phyloP scores from a whole-genome alignment of 2,113 vertebrate species.

The Carlito syrichta region DNA sequence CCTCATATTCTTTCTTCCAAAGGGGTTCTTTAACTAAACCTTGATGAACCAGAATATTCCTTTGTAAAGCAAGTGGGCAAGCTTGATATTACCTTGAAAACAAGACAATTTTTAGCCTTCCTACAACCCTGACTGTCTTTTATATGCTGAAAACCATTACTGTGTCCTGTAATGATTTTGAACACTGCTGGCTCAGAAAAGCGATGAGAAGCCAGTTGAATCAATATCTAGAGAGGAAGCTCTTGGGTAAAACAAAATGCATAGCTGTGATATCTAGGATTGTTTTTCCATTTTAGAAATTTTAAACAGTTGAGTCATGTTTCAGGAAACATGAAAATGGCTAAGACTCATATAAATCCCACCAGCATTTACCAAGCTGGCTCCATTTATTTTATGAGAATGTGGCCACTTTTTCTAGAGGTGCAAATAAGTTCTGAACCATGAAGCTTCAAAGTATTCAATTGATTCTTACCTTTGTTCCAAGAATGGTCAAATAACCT shows the following conservation, averaged over 20 bases:
- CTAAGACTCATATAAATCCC: background rate
- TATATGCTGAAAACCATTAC: background rate
- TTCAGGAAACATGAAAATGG: slow-evolving; percentile 21
- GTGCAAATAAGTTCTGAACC: background rate
- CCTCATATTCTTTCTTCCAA: background rate
- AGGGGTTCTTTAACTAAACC: background rate
- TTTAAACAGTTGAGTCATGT: slow-evolving; percentile 37
- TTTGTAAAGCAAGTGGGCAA: background rate
- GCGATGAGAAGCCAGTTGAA: background rate
- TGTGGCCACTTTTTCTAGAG: background rate
- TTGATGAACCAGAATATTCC: background rate
- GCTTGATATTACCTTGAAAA: background rate
- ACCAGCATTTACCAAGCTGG: background rate
- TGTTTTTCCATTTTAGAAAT: slow-evolving; percentile 47
- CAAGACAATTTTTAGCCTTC: background rate
- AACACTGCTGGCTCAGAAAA: background rate
- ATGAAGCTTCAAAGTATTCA: background rate
- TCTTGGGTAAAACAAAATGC: slow-evolving; percentile 57
- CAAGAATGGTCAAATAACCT: background rate
- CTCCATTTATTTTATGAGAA: background rate
- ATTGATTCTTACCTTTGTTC: background rate
- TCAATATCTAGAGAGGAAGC: slow-evolving; percentile 64
- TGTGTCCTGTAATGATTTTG: background rate
- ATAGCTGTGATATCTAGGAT: background rate
- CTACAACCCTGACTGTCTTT: background rate